Base-by-base conservation (phyloP, 92 coral and sea anemone genomes). In the Muricea muricata region DNA sequence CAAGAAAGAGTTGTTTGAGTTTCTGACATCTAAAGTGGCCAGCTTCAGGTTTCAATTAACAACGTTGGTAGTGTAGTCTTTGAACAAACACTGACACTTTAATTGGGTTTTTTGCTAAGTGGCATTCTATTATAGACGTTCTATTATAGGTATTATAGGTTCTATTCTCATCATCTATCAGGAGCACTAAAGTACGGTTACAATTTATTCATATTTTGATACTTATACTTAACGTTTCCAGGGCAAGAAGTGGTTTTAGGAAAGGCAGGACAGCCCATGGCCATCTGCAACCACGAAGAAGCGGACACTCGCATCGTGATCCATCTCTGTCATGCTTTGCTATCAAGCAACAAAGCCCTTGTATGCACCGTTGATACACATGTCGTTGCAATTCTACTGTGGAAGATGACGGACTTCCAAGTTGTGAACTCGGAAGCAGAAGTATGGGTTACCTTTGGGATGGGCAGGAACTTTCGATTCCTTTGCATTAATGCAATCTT, bases 391-490 rank as follows among this genome's bases (percentile, higher is more conserved):
- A 76, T 46, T 65, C 75, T 75, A 68, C 66, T 75, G 15, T 63
- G 52, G 21, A 86, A 71, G 47, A 63, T 80, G 17, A 1, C 37
- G 29, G 29, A 23, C 13, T 15, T 80, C n/a, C 23, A 28, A 34
- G 23, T 5, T 11, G 52, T 61, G 2, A n/a, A 30, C 8, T 63
- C 87, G 6, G 41, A 34, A 7, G 13, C 35, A 23, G 65, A 74
- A 28, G 33, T 84, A 14, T 84, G 88, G 88, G 68, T 74, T 9
- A 82, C 83, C 23, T 84, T 84, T 72, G 82, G 87, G 23, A 84
- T 34, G 71, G 71, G 87, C 9, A 46, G 52, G 70, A 47, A 73
- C 73, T 84, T 47, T 46, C 8, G 17, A 0, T 74, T 14, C 56
- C 30, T 72, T 9, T 25, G 33, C 56, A 48, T 84, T 46, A 73